These are phyloP conservation scores for Ferrisia virgata DNA, from an alignment of 2,888 invertebrate genomes.

Conservation along the genomic window DNA sequence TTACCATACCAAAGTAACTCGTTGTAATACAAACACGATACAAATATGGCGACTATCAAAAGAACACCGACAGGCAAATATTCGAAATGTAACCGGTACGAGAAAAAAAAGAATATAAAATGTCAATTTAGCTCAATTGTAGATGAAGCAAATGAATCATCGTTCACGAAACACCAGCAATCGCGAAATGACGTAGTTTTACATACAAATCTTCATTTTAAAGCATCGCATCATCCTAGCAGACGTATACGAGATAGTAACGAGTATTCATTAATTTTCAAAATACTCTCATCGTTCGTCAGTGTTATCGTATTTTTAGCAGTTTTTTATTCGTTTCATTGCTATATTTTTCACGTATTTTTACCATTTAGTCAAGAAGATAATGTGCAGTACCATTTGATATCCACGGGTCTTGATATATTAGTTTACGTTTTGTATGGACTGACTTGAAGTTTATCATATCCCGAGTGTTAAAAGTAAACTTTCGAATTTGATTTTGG, in stretches of 20 bases:
- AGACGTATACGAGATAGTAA: background rate
- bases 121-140: background rate
- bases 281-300: background rate
- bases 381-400: background rate
- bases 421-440: background rate
- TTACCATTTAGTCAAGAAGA: background rate
- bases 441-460: background rate
- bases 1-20: background rate
- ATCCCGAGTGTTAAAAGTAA: too few relatives aligned
- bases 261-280: background rate
- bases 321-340: background rate
- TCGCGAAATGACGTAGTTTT: background rate
- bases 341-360: background rate
- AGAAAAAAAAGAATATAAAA: background rate
- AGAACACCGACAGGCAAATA: background rate
- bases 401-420: background rate
- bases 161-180: background rate
- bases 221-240: background rate
- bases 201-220: background rate
- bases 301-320: background rate
- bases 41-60: background rate
- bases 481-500: too few relatives aligned
- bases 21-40: background rate
- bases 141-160: background rate
- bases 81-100: background rate